Evolutionary conservation across 2,797 vertebrate genomes (phyloP), one percentile per base, ranked within the genome.

Genomic region (Myiotriccus ornatus): DNA sequence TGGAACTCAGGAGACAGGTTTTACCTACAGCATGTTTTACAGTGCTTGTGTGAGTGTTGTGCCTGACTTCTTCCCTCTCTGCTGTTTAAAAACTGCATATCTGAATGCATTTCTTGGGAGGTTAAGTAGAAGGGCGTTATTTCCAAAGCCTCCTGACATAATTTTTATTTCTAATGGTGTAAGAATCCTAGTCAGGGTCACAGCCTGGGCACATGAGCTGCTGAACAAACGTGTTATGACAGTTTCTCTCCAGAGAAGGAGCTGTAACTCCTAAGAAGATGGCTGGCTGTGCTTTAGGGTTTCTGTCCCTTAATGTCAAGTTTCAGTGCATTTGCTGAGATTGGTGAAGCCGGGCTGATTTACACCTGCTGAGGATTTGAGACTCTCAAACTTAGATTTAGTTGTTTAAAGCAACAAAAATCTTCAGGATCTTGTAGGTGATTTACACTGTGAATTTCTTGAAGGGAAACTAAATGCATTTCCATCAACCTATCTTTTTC

Each of bases 121-220:
- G 70, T 91, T 84, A 76, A 78, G 60, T 10, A 86, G 87, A 96
- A 78, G 78, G 71, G 86, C 63, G 47, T 75, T 88, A 75, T 94
- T 96, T 94, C 73, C 75, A 78, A 34, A 12, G 1, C 63, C 27
- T 68, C 53, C 59, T 89, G 75, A 63, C 60, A 35, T 70, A n/a
- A 35, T 84, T 95, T 86, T 88, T 86, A 77, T 93, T 96, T 88
- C 79, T 88, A 59, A 65, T 32, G 28, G 60, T 18, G 14, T 63
- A 76, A 73, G 39, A 53, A 76, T 68, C 57, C 43, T 47, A 76
- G 50, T 63, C n/a, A 24, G 71, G 91, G 93, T 89, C 82, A 55
- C 27, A 88, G 62, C 28, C 65, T 50, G 73, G 55, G 23, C 53
- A 10, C 19, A 27, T 49, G 75, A 57, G 56, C 49, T 91, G 83